Base-by-base conservation (phyloP, 2,113 vertebrate species). In the Emydura subglobosa region DNA sequence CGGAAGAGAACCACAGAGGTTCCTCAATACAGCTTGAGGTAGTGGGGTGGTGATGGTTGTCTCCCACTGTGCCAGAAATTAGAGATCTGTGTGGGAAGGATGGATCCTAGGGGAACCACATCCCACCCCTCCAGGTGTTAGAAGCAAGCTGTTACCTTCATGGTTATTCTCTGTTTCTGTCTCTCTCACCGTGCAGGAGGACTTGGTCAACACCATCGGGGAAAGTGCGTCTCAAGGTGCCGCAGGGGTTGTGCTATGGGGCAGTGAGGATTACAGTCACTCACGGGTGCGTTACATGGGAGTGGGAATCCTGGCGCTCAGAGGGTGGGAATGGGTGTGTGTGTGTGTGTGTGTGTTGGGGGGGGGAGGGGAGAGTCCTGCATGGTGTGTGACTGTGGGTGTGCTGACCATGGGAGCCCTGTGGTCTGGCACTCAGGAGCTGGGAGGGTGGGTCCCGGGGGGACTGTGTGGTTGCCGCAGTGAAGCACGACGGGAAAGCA, bases 231-330 rank as follows among this genome's bases (percentile, higher is more conserved):
- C 98, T 54, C 98, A 98, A 82, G 98, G 98, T 0, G 95, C 98
- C 1, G 97, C 98, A 0, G 98, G 98, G 17, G 96, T 98, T 22
- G 82, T 99, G 42, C 59, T 99, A 65, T 99, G 98, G 98, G 97
- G 98, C 29, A 98, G 93, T 92, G 87, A 82, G 54, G 55, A 95
- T 74, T 96, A 97, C 85, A 98, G 96, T 11, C 49, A 1, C n/a
- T 98, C 98, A 51, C 95, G 98, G 98, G 98, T 98, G 82, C 98
- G 96, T 91, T n/a, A 1, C 24, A 7, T 55, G 0, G 0, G 14
- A 17, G 51, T 53, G 51, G 51, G 51, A 53, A 53, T 53, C 13
- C 51, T 53, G 51, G 13, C 16, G 51, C 51, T 53, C 51, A 17
- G 50, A 11, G 51, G 5, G 9, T 61, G 17, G 44, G 34, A 54